phyloP scores from a whole-genome alignment of 2,888 invertebrate species.

The Epinotia bilunana region DNA sequence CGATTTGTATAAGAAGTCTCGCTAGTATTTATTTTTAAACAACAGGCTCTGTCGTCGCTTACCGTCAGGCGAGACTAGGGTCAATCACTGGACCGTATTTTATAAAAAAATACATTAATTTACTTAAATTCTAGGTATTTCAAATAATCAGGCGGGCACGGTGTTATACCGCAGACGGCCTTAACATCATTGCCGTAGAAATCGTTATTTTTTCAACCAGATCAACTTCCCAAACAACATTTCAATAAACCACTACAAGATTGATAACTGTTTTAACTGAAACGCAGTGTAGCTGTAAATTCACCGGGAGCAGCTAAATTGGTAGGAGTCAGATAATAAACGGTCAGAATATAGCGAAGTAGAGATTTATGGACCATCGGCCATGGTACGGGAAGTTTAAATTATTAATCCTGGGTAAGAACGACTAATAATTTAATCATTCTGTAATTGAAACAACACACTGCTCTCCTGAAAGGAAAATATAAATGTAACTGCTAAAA shows the following conservation, averaged over 20 bases:
- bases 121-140: too few relatives aligned
- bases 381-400: slow-evolving; percentile 44
- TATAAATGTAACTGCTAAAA: neutral
- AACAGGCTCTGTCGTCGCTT: too few relatives aligned
- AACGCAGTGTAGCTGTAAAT: slow-evolving; percentile 63
- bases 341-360: slow-evolving; percentile 62
- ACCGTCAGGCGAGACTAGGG: too few relatives aligned
- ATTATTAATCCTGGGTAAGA: slow-evolving; percentile 35
- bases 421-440: neutral
- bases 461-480: neutral
- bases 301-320: slow-evolving; percentile 67
- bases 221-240: too few relatives aligned
- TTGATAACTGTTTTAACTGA: neutral
- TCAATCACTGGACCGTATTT: too few relatives aligned
- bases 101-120: too few relatives aligned
- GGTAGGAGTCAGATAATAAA: slow-evolving; percentile 68
- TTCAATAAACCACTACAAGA: neutral
- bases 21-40: too few relatives aligned
- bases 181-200: too few relatives aligned
- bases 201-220: neutral
- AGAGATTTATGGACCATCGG: slow-evolving; percentile 61
- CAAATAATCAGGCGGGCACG: too few relatives aligned
- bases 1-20: too few relatives aligned
- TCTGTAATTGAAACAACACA: neutral
- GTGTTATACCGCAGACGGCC: too few relatives aligned